These are phyloP conservation scores for Serripes groenlandicus DNA, from an alignment of 2,888 invertebrate species.

Conservation along the genomic window DNA sequence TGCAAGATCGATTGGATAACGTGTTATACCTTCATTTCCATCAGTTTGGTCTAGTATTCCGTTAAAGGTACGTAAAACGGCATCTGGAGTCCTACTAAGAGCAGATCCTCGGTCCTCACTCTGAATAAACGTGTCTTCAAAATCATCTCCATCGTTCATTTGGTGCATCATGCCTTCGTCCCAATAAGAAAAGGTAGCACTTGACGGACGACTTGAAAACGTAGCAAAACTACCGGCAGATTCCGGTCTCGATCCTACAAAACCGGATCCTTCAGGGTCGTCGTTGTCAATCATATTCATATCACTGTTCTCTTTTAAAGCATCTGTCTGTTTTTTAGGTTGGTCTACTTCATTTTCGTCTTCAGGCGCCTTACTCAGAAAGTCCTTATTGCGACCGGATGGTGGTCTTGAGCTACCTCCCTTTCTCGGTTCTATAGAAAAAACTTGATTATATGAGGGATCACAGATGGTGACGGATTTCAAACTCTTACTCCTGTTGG, in stretches of 20 bases:
- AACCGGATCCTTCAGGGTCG: neutral
- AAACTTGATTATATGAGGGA: constrained; percentile 55
- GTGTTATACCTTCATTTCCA: neutral
- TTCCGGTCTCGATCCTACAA: neutral
- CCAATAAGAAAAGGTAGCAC: constrained; percentile 15
- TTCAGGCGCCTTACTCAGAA: neutral
- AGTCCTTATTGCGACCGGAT: neutral
- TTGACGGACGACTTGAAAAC: constrained; percentile 54
- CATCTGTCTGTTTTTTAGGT: neutral
- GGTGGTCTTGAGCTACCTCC: neutral
- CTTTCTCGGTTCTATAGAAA: constrained; percentile 37
- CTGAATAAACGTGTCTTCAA: neutral
- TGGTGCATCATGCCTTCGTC: neutral
- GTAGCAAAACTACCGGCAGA: constrained; percentile 53
- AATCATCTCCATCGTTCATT: neutral
- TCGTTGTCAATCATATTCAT: neutral
- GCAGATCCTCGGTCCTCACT: neutral
- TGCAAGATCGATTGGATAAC: neutral
- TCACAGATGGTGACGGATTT: constrained; percentile 59
- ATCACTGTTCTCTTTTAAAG: neutral
- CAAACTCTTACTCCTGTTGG: constrained; percentile 52
- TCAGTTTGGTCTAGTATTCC: neutral
- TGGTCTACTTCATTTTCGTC: neutral
- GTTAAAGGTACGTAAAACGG: neutral
- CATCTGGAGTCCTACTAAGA: neutral